These are phyloP conservation scores for Homalodisca vitripennis DNA, from an alignment of 1,140 invertebrate species.

Conservation along the genomic window DNA sequence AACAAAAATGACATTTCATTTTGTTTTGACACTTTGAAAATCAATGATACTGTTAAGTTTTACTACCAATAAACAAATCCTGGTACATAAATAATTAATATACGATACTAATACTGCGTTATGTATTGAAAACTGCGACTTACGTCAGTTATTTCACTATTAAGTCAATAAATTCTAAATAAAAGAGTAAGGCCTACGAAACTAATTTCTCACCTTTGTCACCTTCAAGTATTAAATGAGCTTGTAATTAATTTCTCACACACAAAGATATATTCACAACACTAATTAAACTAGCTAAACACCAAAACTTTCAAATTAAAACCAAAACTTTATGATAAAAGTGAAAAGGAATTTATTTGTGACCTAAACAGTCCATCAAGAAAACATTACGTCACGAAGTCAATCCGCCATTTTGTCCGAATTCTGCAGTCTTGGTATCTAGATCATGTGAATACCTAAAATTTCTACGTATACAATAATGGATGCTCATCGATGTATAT, in stretches of 20 bases:
- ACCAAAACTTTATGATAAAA: background rate
- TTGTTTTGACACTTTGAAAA: no score
- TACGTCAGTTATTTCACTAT: no score
- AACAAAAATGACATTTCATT: no score
- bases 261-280: background rate
- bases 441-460: no score
- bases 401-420: constrained; percentile 10
- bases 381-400: constrained; percentile 17
- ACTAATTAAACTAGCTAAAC: background rate
- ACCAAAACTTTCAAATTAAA: background rate
- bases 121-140: no score
- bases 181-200: background rate
- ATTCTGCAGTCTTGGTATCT: no score
- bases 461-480: no score
- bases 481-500: no score
- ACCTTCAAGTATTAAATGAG: background rate
- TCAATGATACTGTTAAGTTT: no score
- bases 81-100: no score
- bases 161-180: background rate
- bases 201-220: background rate
- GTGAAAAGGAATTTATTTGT: constrained; percentile 7
- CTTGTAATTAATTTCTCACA: background rate
- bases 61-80: no score
- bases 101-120: no score
- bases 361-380: constrained; percentile 15